Evolutionary conservation across 2,888 invertebrate genomes (phyloP), one percentile per base, ranked within the genome.

Genomic region (Ochlodes sylvanus): DNA sequence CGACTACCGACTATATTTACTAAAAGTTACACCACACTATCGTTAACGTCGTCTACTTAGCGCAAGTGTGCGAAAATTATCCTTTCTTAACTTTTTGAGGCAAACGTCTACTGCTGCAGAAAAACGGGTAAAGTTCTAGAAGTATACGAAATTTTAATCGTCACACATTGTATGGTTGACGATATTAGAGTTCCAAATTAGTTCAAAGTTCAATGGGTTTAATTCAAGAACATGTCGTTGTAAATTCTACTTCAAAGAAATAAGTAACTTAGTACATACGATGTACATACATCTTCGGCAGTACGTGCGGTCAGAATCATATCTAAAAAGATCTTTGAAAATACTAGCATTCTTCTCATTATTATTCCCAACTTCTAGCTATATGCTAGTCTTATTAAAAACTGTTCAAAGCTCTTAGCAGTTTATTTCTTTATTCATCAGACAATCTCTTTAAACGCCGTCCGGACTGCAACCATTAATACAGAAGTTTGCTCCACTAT

Each of bases 1-100:
- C 64, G 87, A 84, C 80, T 90, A 56, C 80, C 75, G 83, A 88
- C 79, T 75, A 75, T 76, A 72, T 80, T 76, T 78, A 76, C 78
- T 77, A 77, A 73, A 79, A 80, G 73, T 76, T 75, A 77, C 75
- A 74, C 71, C 72, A 71, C 72, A 70, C 70, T 73, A 71, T 72
- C 74, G 72, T 72, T 71, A 75, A 70, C 73, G 72, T 70, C 58
- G 67, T 64, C 71, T 70, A 74, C 72, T 73, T 71, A 58, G 68
- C 63, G 56, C 60, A 54, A 67, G 52, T 63, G 42, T 54, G 42
- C 44, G 44, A 32, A 67, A 60, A 65, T 60, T 38, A 61, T 64
- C 58, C 19, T 10, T 60, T 47, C 52, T 68, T 65, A n/a, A n/a
- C 47, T 38, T 54, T 56, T 38, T 34, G 12, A 32, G 32, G 17